Conservation (phyloP, 2,888 invertebrate species). For the Camptogramma bilineatum region DNA sequence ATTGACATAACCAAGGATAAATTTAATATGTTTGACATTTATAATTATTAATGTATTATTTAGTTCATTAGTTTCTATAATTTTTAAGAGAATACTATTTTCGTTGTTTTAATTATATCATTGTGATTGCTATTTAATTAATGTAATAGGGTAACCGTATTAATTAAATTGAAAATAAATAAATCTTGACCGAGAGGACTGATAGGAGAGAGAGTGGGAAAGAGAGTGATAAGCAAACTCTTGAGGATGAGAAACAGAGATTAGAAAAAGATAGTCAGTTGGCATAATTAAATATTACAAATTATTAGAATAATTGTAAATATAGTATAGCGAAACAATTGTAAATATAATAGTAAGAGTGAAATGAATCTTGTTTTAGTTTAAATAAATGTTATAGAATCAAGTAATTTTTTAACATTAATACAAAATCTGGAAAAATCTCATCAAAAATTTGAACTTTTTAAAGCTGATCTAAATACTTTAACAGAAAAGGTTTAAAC, state of each 20-base stretch:
- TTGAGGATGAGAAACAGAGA: background rate
- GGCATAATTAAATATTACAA: background rate
- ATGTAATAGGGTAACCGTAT: too few relatives aligned
- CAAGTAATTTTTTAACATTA: too few relatives aligned
- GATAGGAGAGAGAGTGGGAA: conserved; percentile 23
- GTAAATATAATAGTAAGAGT: background rate
- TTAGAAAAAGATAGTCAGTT: conserved; percentile 10
- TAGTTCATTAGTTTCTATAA: too few relatives aligned
- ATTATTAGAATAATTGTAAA: background rate
- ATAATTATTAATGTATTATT: too few relatives aligned
- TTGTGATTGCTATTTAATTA: too few relatives aligned
- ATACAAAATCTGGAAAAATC: background rate
- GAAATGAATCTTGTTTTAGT: background rate
- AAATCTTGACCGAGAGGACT: background rate
- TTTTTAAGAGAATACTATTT: too few relatives aligned
- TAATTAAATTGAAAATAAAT: too few relatives aligned
- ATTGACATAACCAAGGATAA: too few relatives aligned
- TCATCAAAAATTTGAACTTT: background rate
- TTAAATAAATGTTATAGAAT: background rate
- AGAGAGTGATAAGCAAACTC: conserved; percentile 18
- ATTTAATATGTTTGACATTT: too few relatives aligned
- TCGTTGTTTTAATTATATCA: too few relatives aligned
- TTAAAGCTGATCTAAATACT: background rate
- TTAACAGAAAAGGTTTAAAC: background rate
- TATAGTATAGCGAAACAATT: background rate